These are phyloP conservation scores for Myocastor coypus DNA, from an alignment of 2,113 vertebrate genomes.

Conservation along the genomic window DNA sequence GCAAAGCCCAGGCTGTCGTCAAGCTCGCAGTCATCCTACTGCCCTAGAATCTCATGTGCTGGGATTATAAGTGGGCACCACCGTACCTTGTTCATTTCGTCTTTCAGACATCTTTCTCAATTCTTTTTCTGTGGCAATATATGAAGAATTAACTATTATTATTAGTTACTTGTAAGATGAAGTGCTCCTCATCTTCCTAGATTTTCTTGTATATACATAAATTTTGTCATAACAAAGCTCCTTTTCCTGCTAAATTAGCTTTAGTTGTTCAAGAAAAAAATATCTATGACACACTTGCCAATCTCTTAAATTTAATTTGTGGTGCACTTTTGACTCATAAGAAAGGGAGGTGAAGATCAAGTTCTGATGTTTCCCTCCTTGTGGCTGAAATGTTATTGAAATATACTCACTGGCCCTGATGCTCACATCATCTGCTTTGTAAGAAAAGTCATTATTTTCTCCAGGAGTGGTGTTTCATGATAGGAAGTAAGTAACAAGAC, in stretches of 20 bases:
- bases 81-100: not conserved
- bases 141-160: not conserved
- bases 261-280: conserved; percentile 29
- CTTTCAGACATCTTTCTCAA: not conserved
- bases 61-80: no score
- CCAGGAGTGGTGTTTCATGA: conserved; percentile 22
- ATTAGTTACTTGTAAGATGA: not conserved
- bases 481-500: conserved; percentile 31
- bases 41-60: no score
- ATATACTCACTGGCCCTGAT: conserved; percentile 46
- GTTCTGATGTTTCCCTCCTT: conserved; percentile 61
- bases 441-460: conserved; percentile 32
- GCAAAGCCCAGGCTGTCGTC: no score
- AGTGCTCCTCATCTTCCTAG: not conserved
- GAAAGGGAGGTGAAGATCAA: conserved; percentile 3
- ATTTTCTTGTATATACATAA: conserved; percentile 38
- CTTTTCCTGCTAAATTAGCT: conserved; percentile 52
- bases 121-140: not conserved
- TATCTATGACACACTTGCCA: not conserved
- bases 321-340: conserved; percentile 26
- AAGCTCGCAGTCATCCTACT: no score
- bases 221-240: conserved; percentile 11
- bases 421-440: conserved; percentile 35
- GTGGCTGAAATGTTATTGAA: conserved; percentile 48
- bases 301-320: conserved; percentile 53